These are phyloP conservation scores for Scarus forsteni DNA, from an alignment of 2,797 vertebrate species.

Conservation along the genomic window DNA sequence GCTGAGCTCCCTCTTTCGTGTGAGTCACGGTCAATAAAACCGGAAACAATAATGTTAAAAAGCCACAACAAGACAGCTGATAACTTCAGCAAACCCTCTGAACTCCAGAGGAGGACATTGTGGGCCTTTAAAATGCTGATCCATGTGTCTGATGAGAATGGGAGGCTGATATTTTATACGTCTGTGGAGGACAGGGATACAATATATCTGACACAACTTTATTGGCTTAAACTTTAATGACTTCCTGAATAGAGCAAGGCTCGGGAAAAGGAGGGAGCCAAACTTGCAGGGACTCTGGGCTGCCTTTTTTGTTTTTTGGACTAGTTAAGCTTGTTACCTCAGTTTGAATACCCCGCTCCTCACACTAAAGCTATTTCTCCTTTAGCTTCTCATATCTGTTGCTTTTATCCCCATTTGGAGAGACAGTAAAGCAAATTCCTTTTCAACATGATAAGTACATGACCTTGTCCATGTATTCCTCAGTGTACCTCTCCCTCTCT, in stretches of 20 bases:
- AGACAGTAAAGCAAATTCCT: slow-evolving; percentile 60
- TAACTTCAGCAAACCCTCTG: slow-evolving; percentile 70
- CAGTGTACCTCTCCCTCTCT: slow-evolving; percentile 41
- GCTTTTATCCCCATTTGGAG: slow-evolving; percentile 37
- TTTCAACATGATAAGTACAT: slow-evolving; percentile 63
- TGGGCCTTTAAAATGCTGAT: slow-evolving; percentile 69
- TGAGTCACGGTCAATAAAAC: slow-evolving; percentile 55
- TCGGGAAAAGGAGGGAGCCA: slow-evolving; percentile 47
- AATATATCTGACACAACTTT: slow-evolving; percentile 80
- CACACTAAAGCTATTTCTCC: slow-evolving; percentile 20
- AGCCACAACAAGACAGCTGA: slow-evolving; percentile 56
- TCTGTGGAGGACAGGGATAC: slow-evolving; percentile 62
- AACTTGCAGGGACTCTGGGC: slow-evolving; percentile 36
- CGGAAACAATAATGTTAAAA: slow-evolving; percentile 67
- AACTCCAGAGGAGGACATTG: slow-evolving; percentile 70
- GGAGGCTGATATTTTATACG: slow-evolving; percentile 71
- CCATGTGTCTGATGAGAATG: slow-evolving; percentile 63
- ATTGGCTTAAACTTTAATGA: slow-evolving; percentile 80
- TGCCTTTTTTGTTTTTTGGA: slow-evolving; percentile 12
- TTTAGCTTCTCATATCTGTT: neutral
- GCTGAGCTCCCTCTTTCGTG: slow-evolving; percentile 24
- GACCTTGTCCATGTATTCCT: slow-evolving; percentile 65
- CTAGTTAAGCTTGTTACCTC: slow-evolving; percentile 38
- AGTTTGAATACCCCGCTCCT: slow-evolving; percentile 29
- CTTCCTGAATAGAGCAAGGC: slow-evolving; percentile 71